Evolutionary conservation across 2,888 invertebrate genomes (phyloP), one percentile per base, ranked within the genome.

Genomic region (Trissolcus brochymenae): DNA sequence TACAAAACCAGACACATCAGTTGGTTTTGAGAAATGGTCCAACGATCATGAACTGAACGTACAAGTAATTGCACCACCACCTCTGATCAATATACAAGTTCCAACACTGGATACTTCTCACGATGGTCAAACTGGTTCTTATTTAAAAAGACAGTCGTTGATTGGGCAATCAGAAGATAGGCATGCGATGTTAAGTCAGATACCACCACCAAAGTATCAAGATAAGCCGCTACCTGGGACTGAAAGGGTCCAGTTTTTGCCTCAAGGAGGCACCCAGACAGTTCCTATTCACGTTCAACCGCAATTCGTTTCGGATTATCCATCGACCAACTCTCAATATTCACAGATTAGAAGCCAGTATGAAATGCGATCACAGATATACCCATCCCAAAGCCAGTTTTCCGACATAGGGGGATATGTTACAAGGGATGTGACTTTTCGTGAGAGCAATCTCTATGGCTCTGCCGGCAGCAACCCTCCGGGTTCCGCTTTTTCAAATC

Each of bases 221-320:
- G 88, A 88, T 1, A 87, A 87, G 53, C 21, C 80, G 0, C 59
- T 80, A 2, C 54, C 79, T 1, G 85, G 86, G 4, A 11, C 56
- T 16, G 79, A 79, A 11, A 83, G 85, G 54, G 78, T 84, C 2
- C 86, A 87, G 65, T 84, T 86, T 66, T 84, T 87, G 7, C 83
- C 87, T 0, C 88, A 87, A 71, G 85, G 84, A 6, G 82, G 84
- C 51, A 85, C 85, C 0, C 89, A 88, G 61, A 87, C 87, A 3
- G 78, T 87, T 3, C 85, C 87, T 4, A 85, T 87, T 2, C 88
- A 88, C 64, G 82, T 86, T 6, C 88, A 88, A 46, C 85, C 87
- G 2, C 88, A 87, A 61, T 88, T 86, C 62, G 81, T 82, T 9
- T 81, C 85, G 7, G 88, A 88, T 68, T 87, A 86, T 75, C 80